Evolutionary conservation across 2,797 vertebrate species (phyloP).

Genomic region (Melopsittacus undulatus): DNA sequence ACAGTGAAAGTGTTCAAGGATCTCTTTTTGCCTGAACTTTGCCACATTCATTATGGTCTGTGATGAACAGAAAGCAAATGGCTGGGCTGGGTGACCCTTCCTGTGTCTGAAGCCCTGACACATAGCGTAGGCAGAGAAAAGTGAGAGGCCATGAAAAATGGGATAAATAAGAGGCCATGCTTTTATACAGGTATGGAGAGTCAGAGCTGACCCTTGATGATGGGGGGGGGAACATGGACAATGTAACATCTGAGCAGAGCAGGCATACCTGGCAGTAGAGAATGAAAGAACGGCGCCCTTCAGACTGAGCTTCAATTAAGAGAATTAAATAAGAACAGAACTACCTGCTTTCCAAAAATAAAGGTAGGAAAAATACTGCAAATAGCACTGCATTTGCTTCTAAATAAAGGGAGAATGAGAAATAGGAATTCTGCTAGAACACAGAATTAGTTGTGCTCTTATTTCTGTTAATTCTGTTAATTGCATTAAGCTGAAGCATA

Average conservation of each 20-base stretch:
- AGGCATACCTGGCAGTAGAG: not conserved
- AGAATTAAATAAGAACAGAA: not conserved
- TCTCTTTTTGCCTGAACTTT: not conserved
- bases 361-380: not conserved
- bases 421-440: slow-evolving; percentile 25
- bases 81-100: not conserved
- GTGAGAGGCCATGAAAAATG: not conserved
- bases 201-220: not conserved
- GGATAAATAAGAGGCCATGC: not conserved
- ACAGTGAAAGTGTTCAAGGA: not conserved
- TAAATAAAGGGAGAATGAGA: not conserved
- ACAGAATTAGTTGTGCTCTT: not conserved
- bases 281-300: not conserved
- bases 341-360: slow-evolving; percentile 19
- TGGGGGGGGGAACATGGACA: not conserved
- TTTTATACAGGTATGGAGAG: not conserved
- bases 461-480: slow-evolving; percentile 2
- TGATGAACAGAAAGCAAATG: not conserved
- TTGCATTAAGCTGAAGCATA: not conserved
- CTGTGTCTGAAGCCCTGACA: not conserved
- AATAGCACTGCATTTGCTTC: not conserved
- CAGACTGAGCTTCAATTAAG: not conserved
- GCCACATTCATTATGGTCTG: not conserved
- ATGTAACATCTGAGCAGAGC: not conserved
- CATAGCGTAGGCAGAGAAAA: not conserved